These are phyloP conservation scores for Triops cancriformis DNA, from an alignment of 1,140 invertebrate species.

Conservation along the genomic window DNA sequence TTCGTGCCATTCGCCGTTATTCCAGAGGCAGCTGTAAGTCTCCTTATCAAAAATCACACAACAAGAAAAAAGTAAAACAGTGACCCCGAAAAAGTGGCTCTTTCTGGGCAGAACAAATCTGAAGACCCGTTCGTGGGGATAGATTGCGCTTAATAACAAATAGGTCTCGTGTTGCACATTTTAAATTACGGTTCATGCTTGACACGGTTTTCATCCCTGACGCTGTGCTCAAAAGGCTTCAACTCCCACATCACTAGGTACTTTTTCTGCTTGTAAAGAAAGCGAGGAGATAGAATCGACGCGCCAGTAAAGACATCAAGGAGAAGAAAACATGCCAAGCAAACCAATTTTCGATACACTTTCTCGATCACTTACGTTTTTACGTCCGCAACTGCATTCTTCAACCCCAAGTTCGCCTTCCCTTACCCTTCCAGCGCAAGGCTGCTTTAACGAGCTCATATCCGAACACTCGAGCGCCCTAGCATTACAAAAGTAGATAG, in stretches of 20 bases:
- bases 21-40: neutral
- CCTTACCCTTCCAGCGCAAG: neutral
- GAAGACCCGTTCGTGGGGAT: neutral
- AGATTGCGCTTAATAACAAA: neutral
- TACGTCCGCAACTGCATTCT: neutral
- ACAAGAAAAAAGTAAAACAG: neutral
- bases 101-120: neutral
- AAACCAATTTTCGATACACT: neutral
- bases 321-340: neutral
- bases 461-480: neutral
- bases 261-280: neutral
- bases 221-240: neutral
- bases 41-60: neutral
- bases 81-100: neutral
- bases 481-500: constrained; percentile 1
- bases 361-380: constrained; percentile 12
- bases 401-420: neutral
- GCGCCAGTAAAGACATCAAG: neutral
- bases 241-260: neutral
- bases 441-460: neutral
- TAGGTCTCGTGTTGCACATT: neutral
- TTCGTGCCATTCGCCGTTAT: neutral
- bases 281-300: neutral
- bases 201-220: neutral
- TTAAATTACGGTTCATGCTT: neutral